phyloP scores from a whole-genome alignment of 2,113 vertebrate genomes.

The Lathamus discolor region DNA sequence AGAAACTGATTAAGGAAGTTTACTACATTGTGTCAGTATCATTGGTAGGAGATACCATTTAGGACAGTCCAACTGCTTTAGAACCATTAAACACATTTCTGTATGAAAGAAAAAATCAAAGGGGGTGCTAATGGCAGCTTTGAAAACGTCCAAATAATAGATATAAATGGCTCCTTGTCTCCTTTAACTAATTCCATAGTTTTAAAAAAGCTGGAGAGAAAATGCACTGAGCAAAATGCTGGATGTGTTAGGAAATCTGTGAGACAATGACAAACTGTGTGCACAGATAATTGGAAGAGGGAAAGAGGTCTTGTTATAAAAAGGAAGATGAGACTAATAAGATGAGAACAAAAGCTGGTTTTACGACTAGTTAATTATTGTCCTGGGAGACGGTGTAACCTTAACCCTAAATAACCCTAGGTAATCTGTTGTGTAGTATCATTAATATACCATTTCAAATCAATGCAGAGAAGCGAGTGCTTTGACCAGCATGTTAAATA shows the following conservation, averaged over 20 bases:
- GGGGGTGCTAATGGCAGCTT: neutral
- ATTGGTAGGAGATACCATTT: neutral
- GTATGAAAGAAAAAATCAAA: neutral
- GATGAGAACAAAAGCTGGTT: neutral
- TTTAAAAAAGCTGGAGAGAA: neutral
- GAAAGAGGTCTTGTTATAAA: neutral
- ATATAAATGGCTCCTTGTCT: neutral
- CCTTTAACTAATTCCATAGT: neutral
- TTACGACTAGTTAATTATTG: neutral
- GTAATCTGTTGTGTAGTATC: neutral
- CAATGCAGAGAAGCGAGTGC: neutral
- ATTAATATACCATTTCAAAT: conserved; percentile 22
- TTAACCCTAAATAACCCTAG: neutral
- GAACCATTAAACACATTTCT: neutral
- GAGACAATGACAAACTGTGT: neutral
- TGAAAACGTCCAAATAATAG: neutral
- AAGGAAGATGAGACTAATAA: neutral
- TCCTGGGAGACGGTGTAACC: neutral
- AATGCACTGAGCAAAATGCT: neutral
- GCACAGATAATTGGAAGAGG: neutral
- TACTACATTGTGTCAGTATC: neutral
- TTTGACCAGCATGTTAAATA: neutral
- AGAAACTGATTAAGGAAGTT: neutral
- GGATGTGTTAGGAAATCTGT: neutral
- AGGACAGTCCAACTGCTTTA: neutral